Conservation (phyloP, 2,888 invertebrate species). For the Coelopa pilipes region DNA sequence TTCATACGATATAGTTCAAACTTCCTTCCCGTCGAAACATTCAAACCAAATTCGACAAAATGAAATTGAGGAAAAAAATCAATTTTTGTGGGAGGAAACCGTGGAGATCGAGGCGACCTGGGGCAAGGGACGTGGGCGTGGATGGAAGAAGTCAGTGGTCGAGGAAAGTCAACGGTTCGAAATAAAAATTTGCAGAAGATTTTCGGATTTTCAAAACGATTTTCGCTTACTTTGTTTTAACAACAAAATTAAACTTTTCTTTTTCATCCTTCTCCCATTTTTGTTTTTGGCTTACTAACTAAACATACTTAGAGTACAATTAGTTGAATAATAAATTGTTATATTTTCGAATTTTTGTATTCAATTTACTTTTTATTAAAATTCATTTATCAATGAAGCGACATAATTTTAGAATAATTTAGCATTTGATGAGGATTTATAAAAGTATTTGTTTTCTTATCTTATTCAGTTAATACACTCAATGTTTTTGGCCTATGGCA, state of each 20-base stretch:
- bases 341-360: conserved; percentile 15
- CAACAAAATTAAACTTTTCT: neutral
- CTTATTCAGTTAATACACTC: conserved; percentile 32
- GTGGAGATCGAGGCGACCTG: too few relatives aligned
- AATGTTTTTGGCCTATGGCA: conserved; percentile 39
- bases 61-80: too few relatives aligned
- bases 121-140: too few relatives aligned
- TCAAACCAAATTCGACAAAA: too few relatives aligned
- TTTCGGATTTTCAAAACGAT: too few relatives aligned
- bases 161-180: too few relatives aligned
- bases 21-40: too few relatives aligned
- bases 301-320: conserved; percentile 30
- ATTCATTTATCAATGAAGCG: conserved; percentile 29
- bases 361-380: neutral
- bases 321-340: conserved; percentile 23
- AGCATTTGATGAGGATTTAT: conserved; percentile 30
- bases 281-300: conserved; percentile 12
- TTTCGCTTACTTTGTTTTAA: too few relatives aligned
- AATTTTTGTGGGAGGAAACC: too few relatives aligned
- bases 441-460: conserved; percentile 1
- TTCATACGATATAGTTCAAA: neutral
- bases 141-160: too few relatives aligned
- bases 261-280: neutral
- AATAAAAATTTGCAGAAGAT: too few relatives aligned
- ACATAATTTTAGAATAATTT: conserved; percentile 39